Evolutionary conservation across 2,113 vertebrate genomes (phyloP), one percentile per base, ranked within the genome.

Genomic region (Calidris pugnax): DNA sequence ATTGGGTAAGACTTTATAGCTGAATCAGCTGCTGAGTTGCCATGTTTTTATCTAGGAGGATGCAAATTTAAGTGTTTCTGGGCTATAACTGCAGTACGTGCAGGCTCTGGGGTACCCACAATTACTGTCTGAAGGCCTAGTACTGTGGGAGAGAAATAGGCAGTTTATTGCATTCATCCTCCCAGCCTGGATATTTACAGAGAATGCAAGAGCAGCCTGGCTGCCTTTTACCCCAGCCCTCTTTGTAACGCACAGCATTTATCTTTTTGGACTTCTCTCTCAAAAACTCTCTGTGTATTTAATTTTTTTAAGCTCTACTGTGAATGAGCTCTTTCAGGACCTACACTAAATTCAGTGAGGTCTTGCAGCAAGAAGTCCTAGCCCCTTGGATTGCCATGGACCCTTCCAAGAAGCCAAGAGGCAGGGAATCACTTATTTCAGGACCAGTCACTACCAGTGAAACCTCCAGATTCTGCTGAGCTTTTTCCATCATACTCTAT

Each of bases 1-100:
- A 93, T 66, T 89, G 89, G 80, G 80, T 79, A 74, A 81, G 96
- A 94, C 80, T 94, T 97, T 93, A 57, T 53, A 89, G 95, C 94
- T 97, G 97, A 97, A 84, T 97, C 97, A 97, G 96, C 96, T 96
- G 97, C 95, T 97, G 92, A 95, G 80, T 73, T 93, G 92, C 71
- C 0, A 10, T 56, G 89, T 90, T 97, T 94, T 92, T 79, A 76
- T 87, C 86, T 2, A 1, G 48, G 21, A 85, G 69, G 89, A 97
- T 93, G 96, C 69, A 92, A 92, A 95, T 95, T 72, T 32, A 84
- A 95, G 89, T 66, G 66, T 89, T 91, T 87, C 20, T 48, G 90
- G 80, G 80, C 45, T 87, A 73, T 64, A 76, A 50, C 77, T 50
- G 60, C 17, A 3, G 26, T 32, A 17, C 3, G 10, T 45, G 20